phyloP scores from a whole-genome alignment of 1,140 invertebrate genomes.

The Oscheius sp. region DNA sequence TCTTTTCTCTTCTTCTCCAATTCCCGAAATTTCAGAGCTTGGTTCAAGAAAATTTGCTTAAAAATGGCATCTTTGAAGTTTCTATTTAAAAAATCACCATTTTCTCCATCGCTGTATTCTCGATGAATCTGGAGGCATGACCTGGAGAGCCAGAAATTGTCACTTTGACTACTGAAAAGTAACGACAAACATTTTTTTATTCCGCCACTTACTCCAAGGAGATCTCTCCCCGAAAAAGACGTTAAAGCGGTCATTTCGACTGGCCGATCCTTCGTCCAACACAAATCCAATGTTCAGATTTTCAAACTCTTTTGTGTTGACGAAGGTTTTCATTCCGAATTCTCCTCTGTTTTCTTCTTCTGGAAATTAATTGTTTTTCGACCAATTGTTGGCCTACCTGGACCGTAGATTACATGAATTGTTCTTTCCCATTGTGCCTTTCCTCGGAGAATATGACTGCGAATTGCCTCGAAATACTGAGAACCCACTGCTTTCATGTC shows the following conservation, averaged over 20 bases:
- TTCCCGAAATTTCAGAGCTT: slow-evolving; percentile 72
- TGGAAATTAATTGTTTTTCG: neutral
- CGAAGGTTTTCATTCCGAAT: slow-evolving; percentile 79
- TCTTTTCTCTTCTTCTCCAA: slow-evolving; percentile 67
- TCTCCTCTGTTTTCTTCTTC: slow-evolving; percentile 87
- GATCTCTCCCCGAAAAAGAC: slow-evolving; percentile 76
- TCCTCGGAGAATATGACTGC: neutral
- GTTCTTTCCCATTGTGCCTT: slow-evolving; percentile 50
- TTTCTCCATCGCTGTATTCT: slow-evolving; percentile 82
- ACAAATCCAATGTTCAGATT: slow-evolving; percentile 81
- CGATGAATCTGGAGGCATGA: slow-evolving; percentile 79
- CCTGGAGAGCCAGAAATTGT: slow-evolving; percentile 77
- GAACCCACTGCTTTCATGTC: slow-evolving; percentile 82
- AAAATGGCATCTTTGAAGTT: slow-evolving; percentile 26
- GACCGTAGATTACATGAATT: slow-evolving; percentile 76
- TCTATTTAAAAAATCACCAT: slow-evolving; percentile 64
- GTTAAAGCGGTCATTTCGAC: slow-evolving; percentile 66
- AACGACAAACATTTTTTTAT: neutral
- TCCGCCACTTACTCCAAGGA: slow-evolving; percentile 65
- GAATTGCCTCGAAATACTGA: slow-evolving; percentile 75
- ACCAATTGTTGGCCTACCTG: slow-evolving; percentile 63
- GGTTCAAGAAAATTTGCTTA: slow-evolving; percentile 70
- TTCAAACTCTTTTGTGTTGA: slow-evolving; percentile 74
- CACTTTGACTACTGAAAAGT: slow-evolving; percentile 64
- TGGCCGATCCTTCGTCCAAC: slow-evolving; percentile 76